Evolutionary conservation across 1,140 invertebrate genomes (phyloP), one percentile per base, ranked within the genome.

Genomic region (Galleria mellonella): DNA sequence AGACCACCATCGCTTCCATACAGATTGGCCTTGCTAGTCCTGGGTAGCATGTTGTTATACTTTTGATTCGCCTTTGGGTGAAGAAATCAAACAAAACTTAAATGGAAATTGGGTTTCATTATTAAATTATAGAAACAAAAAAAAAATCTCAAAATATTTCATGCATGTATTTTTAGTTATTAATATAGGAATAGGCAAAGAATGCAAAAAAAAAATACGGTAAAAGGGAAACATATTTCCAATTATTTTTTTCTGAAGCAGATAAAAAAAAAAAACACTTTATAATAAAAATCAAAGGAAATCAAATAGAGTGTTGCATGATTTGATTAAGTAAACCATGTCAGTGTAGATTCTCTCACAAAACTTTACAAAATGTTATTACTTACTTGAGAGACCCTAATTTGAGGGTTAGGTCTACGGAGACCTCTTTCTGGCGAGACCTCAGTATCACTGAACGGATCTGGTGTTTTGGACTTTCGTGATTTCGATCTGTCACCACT

Each of bases 391-490:
- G 89, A 88, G 32, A 89, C 75, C 55, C 89, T 87, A 36, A 90
- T 87, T 31, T 89, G 89, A 13, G 88, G 87, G 47, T 83, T 87
- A 2, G 77, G 86, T 53, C 68, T 55, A 41, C 68, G 69, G 0
- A 51, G 45, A 0, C 61, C 61, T 37, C 87, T 72, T 23, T 88
- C 89, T 5, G 73, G 81, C 3, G 76, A 88, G n/a, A 88, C 66
- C 48, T 90, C 89, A 0, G 82, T 75, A 17, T 87, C 81, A 12
- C 84, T 82, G 41, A 86, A 78, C 0, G 90, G 90, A 53, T 94
- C 93, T 1, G 93, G 92, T 2, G 92, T 94, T 72, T 91, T 92
- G 0, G 89, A 88, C 68, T 94, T 93, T 8, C 62, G 86, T 46
- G 62, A 87, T 41, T 90, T 91, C 0, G 72, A 56, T 8, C 89